Percentiles rank a stretch among this genome's conserved stretches.
These are phyloP conservation scores for Cephalophus harveyi DNA, from an alignment of 2,113 vertebrate genomes.

Conservation along the genomic window DNA sequence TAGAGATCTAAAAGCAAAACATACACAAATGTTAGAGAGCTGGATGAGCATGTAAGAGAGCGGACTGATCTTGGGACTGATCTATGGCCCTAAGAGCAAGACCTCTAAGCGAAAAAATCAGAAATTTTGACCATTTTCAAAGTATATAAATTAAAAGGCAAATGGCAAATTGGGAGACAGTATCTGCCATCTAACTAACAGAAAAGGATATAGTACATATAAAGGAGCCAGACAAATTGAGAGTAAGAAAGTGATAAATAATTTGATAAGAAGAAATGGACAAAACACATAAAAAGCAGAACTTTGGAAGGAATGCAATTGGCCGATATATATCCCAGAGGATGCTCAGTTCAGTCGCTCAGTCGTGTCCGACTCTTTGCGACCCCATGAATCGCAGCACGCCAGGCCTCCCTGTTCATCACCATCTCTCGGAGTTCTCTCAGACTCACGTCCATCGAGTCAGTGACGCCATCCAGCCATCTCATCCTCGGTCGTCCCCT, in stretches of 20 bases:
- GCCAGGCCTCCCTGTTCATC: too few species aligned
- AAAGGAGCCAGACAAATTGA: not conserved
- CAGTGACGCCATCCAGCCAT: too few species aligned
- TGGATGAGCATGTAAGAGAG: not conserved
- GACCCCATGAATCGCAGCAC: too few species aligned
- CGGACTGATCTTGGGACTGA: not conserved
- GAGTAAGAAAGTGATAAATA: not conserved
- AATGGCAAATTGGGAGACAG: not conserved
- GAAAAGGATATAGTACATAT: not conserved
- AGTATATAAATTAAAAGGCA: not conserved
- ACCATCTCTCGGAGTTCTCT: too few species aligned
- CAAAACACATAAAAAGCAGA: not conserved
- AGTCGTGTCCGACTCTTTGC: too few species aligned
- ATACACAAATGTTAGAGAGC: not conserved
- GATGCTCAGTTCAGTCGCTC: not conserved
- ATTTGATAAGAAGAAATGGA: not conserved
- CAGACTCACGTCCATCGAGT: too few species aligned
- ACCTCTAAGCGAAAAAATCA: not conserved
- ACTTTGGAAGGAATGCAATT: not conserved
- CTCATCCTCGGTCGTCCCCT: too few species aligned
- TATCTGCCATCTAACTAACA: constrained; percentile 13
- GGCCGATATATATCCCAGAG: not conserved
- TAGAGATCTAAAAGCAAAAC: not conserved
- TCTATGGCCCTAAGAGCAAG: not conserved
- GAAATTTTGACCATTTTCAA: not conserved